Evolutionary conservation across 2,888 invertebrate species (phyloP).

Genomic region (Orchesella flavescens): DNA sequence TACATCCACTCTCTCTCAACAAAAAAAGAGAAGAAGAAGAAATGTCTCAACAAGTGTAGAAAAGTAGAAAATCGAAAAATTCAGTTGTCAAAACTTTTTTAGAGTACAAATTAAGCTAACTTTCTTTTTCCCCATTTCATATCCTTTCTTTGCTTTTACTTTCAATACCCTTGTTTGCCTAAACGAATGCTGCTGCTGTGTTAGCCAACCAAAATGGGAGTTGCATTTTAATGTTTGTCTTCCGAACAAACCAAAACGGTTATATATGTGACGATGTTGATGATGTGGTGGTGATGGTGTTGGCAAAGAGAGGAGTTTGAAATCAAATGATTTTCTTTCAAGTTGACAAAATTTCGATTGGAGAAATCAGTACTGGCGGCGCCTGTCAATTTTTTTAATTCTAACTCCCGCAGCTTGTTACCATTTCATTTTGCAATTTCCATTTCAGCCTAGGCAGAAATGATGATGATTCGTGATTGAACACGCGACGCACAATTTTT

Average conservation of each 20-base stretch:
- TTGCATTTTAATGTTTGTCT: conserved; percentile 29
- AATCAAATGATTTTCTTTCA: neutral
- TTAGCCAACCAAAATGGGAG: neutral
- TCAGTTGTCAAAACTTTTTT: conserved; percentile 37
- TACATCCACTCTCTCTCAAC: neutral
- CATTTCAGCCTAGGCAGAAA: no score
- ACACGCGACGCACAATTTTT: no score
- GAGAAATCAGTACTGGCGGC: no score
- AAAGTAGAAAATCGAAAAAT: conserved; percentile 18
- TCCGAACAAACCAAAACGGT: neutral
- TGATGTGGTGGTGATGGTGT: neutral
- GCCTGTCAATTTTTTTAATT: no score
- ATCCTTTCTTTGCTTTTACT: neutral
- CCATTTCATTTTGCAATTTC: no score
- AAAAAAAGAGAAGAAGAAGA: neutral
- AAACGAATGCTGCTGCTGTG: neutral
- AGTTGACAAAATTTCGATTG: neutral
- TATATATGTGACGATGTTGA: no score
- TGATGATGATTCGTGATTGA: no score
- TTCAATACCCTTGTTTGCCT: neutral
- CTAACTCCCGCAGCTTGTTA: no score
- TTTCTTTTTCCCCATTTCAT: conserved; percentile 14
- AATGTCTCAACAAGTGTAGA: neutral
- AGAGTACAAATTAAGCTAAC: conserved; percentile 41
- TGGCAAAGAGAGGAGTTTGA: neutral